A percentile compares a stretch with the other conserved stretches of the same genome.
Conservation (phyloP, 2,113 vertebrate genomes). For the Crotalus helleri region DNA sequence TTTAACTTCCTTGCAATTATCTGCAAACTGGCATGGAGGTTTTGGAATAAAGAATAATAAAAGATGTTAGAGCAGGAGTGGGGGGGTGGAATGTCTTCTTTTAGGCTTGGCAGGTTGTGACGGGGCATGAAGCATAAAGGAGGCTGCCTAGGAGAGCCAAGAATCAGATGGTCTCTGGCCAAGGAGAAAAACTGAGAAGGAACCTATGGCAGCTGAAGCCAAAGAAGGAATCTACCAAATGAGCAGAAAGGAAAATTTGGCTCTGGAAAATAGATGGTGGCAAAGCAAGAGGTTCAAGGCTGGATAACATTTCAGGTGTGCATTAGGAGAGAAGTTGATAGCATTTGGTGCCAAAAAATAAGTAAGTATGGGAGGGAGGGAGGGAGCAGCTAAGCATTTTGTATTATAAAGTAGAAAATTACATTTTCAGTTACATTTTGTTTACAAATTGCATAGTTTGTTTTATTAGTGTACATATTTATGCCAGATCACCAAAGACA, state of each 20-base stretch:
- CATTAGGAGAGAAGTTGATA: background rate
- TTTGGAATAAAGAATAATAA: background rate
- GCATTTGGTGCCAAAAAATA: background rate
- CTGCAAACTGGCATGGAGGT: background rate
- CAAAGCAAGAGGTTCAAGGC: background rate
- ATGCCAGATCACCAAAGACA: background rate
- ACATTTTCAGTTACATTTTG: background rate
- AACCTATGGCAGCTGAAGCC: background rate
- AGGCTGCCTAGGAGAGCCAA: background rate
- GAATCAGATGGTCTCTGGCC: background rate
- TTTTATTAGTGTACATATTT: background rate
- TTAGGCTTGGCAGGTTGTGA: background rate
- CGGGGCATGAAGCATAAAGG: background rate
- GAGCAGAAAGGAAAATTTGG: background rate
- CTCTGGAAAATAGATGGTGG: background rate
- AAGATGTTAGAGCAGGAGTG: background rate
- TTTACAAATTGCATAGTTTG: background rate
- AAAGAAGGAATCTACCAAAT: background rate
- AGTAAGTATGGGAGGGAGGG: background rate
- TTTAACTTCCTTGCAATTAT: background rate
- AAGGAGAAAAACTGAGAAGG: background rate
- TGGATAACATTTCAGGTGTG: background rate
- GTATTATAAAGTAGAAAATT: background rate
- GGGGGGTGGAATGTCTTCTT: background rate
- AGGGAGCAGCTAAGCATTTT: background rate